A percentile compares a stretch with the other conserved stretches of the same genome.
Evolutionary conservation across 2,113 vertebrate genomes (phyloP).

Genomic region (Tetrao urogallus): DNA sequence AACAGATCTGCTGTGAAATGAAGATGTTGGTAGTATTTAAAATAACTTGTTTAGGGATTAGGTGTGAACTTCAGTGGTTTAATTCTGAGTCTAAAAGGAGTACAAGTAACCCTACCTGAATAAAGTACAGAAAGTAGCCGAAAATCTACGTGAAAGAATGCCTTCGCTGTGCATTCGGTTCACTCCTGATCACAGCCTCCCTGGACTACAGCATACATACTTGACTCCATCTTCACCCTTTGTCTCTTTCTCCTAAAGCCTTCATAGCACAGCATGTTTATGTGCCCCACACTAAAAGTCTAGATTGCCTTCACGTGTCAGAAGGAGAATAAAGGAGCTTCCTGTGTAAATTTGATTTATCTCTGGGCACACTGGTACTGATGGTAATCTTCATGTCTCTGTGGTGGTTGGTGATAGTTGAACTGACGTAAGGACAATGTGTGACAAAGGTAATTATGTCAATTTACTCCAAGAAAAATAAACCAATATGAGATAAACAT

Average conservation of each 20-base stretch:
- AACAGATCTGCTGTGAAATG: not conserved
- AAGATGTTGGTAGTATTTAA: not conserved
- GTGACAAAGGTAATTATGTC: not conserved
- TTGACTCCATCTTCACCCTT: not conserved
- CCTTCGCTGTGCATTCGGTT: not conserved
- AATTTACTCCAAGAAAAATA: not conserved
- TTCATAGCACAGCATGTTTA: fast-evolving
- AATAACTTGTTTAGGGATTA: not conserved
- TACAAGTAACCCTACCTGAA: not conserved
- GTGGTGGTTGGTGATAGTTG: not conserved
- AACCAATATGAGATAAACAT: not conserved
- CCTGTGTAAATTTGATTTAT: not conserved
- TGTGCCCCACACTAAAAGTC: not conserved
- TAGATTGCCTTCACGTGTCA: fast-evolving
- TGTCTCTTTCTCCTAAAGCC: fast-evolving
- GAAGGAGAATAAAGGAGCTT: not conserved
- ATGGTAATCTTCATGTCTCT: not conserved
- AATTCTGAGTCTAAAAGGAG: not conserved
- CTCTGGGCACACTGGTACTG: not conserved
- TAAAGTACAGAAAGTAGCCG: not conserved
- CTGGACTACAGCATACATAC: not conserved
- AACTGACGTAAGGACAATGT: not conserved
- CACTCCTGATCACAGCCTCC: not conserved
- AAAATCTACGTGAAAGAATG: not conserved
- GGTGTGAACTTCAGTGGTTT: not conserved